These are phyloP conservation scores for Florisuga fusca DNA, from an alignment of 2,797 vertebrate species.

Conservation along the genomic window DNA sequence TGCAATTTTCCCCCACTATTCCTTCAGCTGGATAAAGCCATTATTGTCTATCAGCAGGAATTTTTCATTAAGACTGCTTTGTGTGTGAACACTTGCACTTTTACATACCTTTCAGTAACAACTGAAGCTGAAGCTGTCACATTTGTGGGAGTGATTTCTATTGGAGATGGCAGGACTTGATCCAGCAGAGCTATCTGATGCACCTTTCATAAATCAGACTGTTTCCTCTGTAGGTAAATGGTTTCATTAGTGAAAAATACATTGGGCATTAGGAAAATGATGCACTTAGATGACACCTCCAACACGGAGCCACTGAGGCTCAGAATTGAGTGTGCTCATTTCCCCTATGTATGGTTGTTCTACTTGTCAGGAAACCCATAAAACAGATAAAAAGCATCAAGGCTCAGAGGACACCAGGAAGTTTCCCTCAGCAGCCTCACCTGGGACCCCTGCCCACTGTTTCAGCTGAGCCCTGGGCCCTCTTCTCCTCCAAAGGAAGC, in stretches of 20 bases:
- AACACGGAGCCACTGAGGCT: neutral
- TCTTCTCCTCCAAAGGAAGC: rapidly evolving
- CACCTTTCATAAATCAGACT: neutral
- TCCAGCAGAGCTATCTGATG: neutral
- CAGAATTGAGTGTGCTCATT: rapidly evolving
- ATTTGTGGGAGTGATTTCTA: neutral
- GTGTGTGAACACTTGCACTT: rapidly evolving
- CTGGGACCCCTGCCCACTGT: neutral
- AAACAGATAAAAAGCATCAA: neutral
- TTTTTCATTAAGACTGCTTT: neutral
- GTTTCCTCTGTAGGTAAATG: neutral
- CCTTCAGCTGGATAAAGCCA: neutral
- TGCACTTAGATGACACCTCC: neutral
- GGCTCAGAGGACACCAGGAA: neutral
- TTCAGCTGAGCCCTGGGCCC: neutral
- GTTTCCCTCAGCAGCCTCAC: neutral
- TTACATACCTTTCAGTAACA: neutral
- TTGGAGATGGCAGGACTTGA: neutral
- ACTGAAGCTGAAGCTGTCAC: neutral
- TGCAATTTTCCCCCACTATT: neutral
- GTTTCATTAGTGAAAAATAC: neutral
- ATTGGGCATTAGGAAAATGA: neutral
- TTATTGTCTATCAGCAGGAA: neutral
- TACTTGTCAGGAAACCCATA: neutral
- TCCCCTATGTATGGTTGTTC: rapidly evolving